These are phyloP conservation scores for Oreochromis spilurus DNA, from an alignment of 2,113 vertebrate species.

Conservation along the genomic window DNA sequence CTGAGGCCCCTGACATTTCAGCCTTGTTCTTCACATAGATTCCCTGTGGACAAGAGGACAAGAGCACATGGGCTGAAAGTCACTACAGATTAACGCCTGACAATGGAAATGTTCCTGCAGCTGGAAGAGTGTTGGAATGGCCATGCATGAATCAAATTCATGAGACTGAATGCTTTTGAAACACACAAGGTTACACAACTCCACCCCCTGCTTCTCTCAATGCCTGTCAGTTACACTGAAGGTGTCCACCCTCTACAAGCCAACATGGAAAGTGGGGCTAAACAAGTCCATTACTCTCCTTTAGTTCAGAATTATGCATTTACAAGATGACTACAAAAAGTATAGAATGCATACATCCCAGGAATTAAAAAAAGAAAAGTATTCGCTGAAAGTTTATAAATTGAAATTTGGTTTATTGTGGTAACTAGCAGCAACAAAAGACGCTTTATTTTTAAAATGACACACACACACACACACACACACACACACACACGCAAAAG, in stretches of 20 bases:
- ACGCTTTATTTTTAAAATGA: neutral
- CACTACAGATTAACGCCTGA: conserved; percentile 50
- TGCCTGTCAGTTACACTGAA: neutral
- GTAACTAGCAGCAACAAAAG: neutral
- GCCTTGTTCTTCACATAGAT: conserved; percentile 15
- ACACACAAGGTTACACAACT: neutral
- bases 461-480: neutral
- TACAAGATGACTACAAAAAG: neutral
- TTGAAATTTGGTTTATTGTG: neutral
- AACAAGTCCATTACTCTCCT: neutral
- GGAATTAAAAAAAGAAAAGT: neutral
- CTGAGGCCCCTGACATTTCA: conserved; percentile 35
- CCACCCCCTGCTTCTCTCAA: neutral
- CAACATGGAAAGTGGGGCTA: neutral
- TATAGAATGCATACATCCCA: neutral
- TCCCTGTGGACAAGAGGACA: conserved; percentile 35
- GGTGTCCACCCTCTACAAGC: neutral
- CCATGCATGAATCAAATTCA: neutral
- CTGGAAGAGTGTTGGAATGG: conserved; percentile 19
- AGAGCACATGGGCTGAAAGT: conserved; percentile 25
- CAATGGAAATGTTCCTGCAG: conserved; percentile 51
- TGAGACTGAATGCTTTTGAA: neutral
- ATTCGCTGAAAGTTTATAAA: neutral
- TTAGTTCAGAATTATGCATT: neutral
- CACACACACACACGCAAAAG: no score